Evolutionary conservation across 2,113 vertebrate species (phyloP), one percentile per base, ranked within the genome.

Genomic region (Peromyscus polionotus): DNA sequence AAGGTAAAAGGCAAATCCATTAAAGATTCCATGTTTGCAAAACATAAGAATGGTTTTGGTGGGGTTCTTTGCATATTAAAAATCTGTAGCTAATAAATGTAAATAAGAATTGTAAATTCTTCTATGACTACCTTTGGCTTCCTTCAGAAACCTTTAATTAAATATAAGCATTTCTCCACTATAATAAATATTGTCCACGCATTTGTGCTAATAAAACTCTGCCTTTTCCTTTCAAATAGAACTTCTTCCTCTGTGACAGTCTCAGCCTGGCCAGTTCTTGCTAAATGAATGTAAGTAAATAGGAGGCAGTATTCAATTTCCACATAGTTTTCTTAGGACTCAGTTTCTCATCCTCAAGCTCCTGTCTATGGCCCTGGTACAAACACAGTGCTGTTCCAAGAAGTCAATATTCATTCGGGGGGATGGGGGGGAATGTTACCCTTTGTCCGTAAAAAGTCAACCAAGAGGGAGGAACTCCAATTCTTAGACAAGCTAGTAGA

Each of bases 1-100:
- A 94, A 94, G 14, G 5, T 79, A 22, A 95, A 92, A 31, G n/a
- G 7, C 14, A 85, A 94, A 87, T 84, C 24, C 48, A 76, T 88
- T 22, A 91, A 57, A 93, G 72, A 72, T 59, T 7, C 0, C 42
- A 17, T 68, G 6, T 81, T 76, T 95, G 12, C 12, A 90, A 95
- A 97, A 26, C 59, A 28, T 28, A 68, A 90, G 17, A 48, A 70
- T 33, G 7, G 48, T 80, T 72, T 42, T 68, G 0, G 5, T 92
- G 22, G 51, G 14, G n/a, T 19, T 51, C 68, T 80, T 65, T 45
- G 63, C 26, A 45, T 84, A 61, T 88, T 86, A 65, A 90, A 93
- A 93, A 51, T 39, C 0, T 68, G 48, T 65, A 68, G 24, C 6
- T 75, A n/a, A 84, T 67, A 45, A 51, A 87, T 36, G 79, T 31